Percentiles rank a stretch among this genome's conserved stretches.
These are phyloP conservation scores for Drosophila pectinifera DNA, from an alignment of 1,140 invertebrate genomes.

Conservation along the genomic window DNA sequence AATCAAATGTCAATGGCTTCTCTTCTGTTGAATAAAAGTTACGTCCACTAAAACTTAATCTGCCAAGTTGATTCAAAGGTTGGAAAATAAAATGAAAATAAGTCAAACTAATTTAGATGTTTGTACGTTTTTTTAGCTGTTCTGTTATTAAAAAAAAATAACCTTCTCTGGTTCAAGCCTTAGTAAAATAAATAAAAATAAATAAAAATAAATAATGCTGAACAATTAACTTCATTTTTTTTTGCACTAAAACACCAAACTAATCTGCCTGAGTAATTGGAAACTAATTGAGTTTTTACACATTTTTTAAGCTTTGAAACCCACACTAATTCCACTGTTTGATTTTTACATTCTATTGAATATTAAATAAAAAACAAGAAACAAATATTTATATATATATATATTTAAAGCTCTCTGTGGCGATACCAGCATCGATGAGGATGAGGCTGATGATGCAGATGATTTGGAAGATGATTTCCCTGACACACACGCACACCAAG, in stretches of 20 bases:
- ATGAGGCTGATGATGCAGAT: constrained; percentile 14
- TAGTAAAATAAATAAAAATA: too few relatives aligned
- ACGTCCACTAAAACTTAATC: too few relatives aligned
- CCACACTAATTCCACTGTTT: not conserved
- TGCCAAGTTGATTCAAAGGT: too few relatives aligned
- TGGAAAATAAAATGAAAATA: too few relatives aligned
- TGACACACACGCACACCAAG: constrained; percentile 6
- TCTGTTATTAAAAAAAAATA: too few relatives aligned
- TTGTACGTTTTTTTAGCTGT: too few relatives aligned
- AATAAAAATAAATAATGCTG: too few relatives aligned
- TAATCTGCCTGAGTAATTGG: not conserved
- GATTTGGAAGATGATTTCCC: constrained; percentile 12
- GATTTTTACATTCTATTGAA: not conserved
- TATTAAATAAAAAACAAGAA: not conserved
- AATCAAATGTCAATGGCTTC: not conserved
- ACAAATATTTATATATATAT: not conserved
- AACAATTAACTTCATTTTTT: too few relatives aligned
- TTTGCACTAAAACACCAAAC: too few relatives aligned
- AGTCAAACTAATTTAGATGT: too few relatives aligned
- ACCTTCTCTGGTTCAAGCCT: too few relatives aligned
- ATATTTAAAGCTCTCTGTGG: not conserved
- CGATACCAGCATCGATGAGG: constrained; percentile 13
- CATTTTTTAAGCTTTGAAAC: not conserved
- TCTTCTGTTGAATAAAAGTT: not conserved
- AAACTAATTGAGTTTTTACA: constrained; percentile 8